A percentile compares a stretch with the other conserved stretches of the same genome.
Evolutionary conservation across 2,797 vertebrate species (phyloP).

Genomic region (Momotus momota): DNA sequence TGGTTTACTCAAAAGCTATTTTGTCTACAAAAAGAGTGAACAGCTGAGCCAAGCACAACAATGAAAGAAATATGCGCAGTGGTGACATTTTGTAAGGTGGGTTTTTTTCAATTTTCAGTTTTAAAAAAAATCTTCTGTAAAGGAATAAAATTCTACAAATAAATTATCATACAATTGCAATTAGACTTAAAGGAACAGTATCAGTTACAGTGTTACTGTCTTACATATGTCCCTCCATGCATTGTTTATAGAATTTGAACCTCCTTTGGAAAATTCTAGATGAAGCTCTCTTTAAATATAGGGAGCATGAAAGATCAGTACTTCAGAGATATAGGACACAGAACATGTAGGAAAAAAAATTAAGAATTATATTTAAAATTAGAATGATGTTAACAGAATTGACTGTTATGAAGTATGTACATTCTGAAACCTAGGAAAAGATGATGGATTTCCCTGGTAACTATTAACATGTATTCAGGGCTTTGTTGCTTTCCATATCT

Average conservation of each 20-base stretch:
- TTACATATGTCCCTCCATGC: not conserved
- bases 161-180: not conserved
- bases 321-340: slow-evolving; percentile 16
- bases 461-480: not conserved
- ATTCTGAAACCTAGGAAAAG: not conserved
- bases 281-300: not conserved
- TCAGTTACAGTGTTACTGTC: not conserved
- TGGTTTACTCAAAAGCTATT: not conserved
- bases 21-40: not conserved
- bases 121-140: not conserved
- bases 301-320: not conserved
- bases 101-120: slow-evolving; percentile 50
- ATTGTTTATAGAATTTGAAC: not conserved
- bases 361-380: slow-evolving; percentile 14
- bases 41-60: not conserved
- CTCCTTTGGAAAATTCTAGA: not conserved
- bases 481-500: not conserved
- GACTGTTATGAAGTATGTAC: not conserved
- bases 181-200: not conserved
- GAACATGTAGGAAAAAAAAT: not conserved
- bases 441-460: slow-evolving; percentile 15
- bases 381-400: not conserved
- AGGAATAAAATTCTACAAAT: slow-evolving; percentile 32
- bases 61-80: not conserved
- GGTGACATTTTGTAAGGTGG: slow-evolving; percentile 28